A percentile compares a stretch with the other conserved stretches of the same genome.
phyloP scores from a whole-genome alignment of 2,113 vertebrate genomes.

The Labeo rohita region DNA sequence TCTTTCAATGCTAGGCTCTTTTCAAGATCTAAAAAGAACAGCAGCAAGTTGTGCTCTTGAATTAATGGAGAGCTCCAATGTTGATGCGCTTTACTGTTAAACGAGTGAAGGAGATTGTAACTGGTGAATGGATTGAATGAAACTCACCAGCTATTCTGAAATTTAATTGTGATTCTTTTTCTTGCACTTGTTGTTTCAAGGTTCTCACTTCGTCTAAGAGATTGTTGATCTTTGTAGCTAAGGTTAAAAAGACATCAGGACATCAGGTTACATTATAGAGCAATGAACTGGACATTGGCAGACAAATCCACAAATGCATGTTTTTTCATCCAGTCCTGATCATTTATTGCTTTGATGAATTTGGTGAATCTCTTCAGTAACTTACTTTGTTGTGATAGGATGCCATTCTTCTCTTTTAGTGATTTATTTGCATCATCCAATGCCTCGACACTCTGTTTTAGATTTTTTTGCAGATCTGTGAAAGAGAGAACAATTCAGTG shows the following conservation, averaged over 20 bases:
- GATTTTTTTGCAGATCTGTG: slow-evolving; percentile 18
- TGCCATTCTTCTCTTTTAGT: background rate
- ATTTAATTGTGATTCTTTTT: background rate
- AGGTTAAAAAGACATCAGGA: background rate
- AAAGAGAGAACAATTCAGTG: background rate
- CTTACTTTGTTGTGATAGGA: background rate
- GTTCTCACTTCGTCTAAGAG: background rate
- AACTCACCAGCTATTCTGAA: slow-evolving; percentile 24
- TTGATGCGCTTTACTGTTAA: background rate
- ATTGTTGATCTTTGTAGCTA: background rate
- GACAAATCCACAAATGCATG: background rate
- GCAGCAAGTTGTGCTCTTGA: background rate
- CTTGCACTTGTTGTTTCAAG: slow-evolving; percentile 6
- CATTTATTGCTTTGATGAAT: background rate
- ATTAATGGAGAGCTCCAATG: background rate
- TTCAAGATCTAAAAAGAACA: slow-evolving; percentile 8
- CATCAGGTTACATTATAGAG: background rate
- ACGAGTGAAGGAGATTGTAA: background rate
- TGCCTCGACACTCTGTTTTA: background rate
- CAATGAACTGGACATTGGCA: background rate
- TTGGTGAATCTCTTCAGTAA: background rate
- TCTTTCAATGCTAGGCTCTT: background rate
- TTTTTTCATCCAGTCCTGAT: background rate
- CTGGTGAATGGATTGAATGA: background rate
- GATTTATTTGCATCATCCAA: background rate